phyloP scores from a whole-genome alignment of 1,140 invertebrate genomes.

The Drosophila santomea region DNA sequence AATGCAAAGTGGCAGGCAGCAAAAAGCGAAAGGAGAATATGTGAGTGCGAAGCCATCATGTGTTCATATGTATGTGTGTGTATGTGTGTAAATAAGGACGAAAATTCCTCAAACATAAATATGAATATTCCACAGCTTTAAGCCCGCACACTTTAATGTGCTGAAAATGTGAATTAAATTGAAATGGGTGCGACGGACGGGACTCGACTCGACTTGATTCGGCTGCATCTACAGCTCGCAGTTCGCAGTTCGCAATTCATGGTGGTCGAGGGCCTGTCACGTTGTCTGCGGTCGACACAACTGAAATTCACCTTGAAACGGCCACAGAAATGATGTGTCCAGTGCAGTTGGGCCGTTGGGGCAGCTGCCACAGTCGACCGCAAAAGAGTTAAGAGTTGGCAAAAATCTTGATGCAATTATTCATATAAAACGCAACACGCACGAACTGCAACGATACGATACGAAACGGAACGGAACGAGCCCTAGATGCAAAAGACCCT shows the following conservation, averaged over 20 bases:
- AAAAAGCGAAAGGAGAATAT: conserved; percentile 23
- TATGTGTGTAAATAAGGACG: conserved; percentile 60
- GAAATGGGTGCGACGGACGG: conserved; percentile 54
- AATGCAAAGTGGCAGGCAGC: conserved; percentile 38
- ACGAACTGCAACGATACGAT: conserved; percentile 15
- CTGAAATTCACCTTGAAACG: conserved; percentile 72
- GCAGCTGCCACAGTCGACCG: conserved; percentile 37
- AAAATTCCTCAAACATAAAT: conserved; percentile 40
- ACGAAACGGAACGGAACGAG: conserved; percentile 15
- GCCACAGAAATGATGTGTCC: conserved; percentile 35
- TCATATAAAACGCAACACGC: conserved; percentile 55
- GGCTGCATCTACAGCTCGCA: not conserved
- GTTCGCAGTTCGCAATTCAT: conserved; percentile 37
- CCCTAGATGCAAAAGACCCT: conserved; percentile 25
- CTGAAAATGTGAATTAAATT: conserved; percentile 76
- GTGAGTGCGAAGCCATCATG: conserved; percentile 41
- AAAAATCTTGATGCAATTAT: conserved; percentile 81
- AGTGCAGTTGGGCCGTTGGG: conserved; percentile 15
- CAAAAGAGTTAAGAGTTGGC: conserved; percentile 44
- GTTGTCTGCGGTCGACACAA: conserved; percentile 67
- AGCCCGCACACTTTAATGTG: conserved; percentile 45
- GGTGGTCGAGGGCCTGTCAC: conserved; percentile 73
- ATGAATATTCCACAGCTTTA: conserved; percentile 40
- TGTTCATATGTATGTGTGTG: not conserved
- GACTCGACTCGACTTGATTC: no score